A percentile compares a stretch with the other conserved stretches of the same genome.
These are phyloP conservation scores for Matsumurasca onukii DNA, from an alignment of 1,140 invertebrate species.

Conservation along the genomic window DNA sequence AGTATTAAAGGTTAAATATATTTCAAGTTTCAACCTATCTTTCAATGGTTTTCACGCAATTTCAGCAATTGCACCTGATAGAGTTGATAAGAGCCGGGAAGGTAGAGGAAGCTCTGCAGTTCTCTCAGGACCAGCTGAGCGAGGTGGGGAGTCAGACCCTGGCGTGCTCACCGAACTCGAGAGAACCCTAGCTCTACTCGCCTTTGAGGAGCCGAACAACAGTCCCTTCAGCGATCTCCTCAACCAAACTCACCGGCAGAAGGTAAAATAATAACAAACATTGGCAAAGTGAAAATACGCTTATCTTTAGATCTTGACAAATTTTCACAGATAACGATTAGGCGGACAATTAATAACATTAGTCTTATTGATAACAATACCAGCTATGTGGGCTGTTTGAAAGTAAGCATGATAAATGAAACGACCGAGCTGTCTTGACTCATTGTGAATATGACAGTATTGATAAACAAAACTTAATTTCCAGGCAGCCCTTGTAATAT, in stretches of 20 bases:
- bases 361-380: no score
- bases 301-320: conserved; percentile 85
- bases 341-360: no score
- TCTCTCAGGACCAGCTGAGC: conserved; percentile 75
- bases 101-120: conserved; percentile 93
- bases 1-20: no score
- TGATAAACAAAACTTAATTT: no score
- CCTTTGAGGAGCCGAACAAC: conserved; percentile 93
- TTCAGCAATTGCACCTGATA: conserved; percentile 90
- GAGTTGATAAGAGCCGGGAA: conserved; percentile 88
- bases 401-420: no score
- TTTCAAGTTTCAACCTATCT: not conserved
- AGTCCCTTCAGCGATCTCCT: conserved; percentile 95
- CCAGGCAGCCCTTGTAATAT: no score
- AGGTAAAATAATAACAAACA: conserved; percentile 68
- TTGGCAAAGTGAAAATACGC: no score
- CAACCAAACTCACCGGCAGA: conserved; percentile 90
- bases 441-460: not conserved
- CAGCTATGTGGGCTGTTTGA: no score
- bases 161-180: conserved; percentile 74
- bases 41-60: conserved; percentile 9
- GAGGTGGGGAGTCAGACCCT: conserved; percentile 88
- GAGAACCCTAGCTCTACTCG: conserved; percentile 88
- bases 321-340: no score
- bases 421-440: no score